Evolutionary conservation across 2,113 vertebrate genomes (phyloP).

Genomic region (Theristicus caerulescens): DNA sequence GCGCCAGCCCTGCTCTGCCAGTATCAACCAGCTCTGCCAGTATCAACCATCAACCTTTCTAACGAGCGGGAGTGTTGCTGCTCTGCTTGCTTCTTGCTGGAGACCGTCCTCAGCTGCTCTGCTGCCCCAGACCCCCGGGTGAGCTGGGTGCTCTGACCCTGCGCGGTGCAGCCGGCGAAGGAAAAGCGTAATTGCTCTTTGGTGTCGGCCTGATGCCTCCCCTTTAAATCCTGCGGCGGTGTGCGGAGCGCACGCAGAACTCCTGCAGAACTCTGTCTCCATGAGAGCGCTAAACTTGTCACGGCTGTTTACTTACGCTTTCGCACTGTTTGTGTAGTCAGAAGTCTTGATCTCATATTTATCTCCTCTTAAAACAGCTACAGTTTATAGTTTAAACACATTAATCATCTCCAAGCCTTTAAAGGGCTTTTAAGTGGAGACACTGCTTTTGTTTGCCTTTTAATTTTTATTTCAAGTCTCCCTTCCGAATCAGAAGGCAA

Average conservation of each 20-base stretch:
- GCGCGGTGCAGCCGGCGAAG: fast-evolving
- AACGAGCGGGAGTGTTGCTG: neutral
- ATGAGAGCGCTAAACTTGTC: neutral
- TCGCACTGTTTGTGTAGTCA: slow-evolving; percentile 70
- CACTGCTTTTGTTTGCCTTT: slow-evolving; percentile 34
- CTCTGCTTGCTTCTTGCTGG: neutral
- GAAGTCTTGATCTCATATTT: slow-evolving; percentile 64
- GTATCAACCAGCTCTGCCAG: neutral
- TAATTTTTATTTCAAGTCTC: neutral
- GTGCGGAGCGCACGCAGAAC: neutral
- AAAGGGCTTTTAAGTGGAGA: slow-evolving; percentile 59
- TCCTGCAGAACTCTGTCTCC: neutral
- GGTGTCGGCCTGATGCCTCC: neutral
- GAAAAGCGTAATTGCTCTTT: fast-evolving
- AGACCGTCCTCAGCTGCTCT: neutral
- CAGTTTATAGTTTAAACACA: slow-evolving; percentile 49
- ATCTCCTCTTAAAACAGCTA: slow-evolving; percentile 54
- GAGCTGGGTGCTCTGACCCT: neutral
- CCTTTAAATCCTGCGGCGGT: neutral
- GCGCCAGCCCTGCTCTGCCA: neutral
- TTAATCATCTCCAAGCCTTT: slow-evolving; percentile 47
- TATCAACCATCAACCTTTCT: no score
- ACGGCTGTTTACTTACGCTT: slow-evolving; percentile 62
- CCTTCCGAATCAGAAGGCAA: neutral
- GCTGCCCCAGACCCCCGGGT: fast-evolving